These are phyloP conservation scores for Triplophysa siluroides DNA, from an alignment of 2,113 vertebrate genomes.

Conservation along the genomic window DNA sequence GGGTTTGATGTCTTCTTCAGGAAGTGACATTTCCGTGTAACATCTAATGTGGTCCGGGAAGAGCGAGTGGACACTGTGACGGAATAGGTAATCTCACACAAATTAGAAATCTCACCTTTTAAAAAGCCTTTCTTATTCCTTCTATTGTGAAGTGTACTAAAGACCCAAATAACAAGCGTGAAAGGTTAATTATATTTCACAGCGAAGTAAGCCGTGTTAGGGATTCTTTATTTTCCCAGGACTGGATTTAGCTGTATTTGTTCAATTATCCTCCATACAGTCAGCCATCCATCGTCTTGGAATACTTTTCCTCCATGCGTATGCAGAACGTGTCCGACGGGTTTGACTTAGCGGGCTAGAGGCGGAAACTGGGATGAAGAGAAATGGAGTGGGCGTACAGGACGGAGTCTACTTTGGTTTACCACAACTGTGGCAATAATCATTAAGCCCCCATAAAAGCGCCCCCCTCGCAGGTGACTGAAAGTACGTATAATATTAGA, in stretches of 20 bases:
- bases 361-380: slow-evolving; percentile 63
- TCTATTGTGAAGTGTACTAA: slow-evolving; percentile 38
- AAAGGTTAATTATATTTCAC: slow-evolving; percentile 52
- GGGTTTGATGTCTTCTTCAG: slow-evolving; percentile 63
- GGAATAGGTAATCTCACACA: slow-evolving; percentile 44
- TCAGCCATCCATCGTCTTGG: background rate
- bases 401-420: slow-evolving; percentile 72
- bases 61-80: slow-evolving; percentile 29
- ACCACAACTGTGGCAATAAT: slow-evolving; percentile 76
- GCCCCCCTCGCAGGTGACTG: slow-evolving; percentile 73
- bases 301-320: slow-evolving; percentile 7
- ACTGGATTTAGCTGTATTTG: slow-evolving; percentile 31
- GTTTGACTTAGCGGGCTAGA: slow-evolving; percentile 39
- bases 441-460: slow-evolving; percentile 74
- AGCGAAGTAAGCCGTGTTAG: slow-evolving; percentile 6
- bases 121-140: slow-evolving; percentile 37
- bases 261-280: slow-evolving; percentile 8
- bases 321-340: background rate
- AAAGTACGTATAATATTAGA: slow-evolving; percentile 80
- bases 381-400: slow-evolving; percentile 66
- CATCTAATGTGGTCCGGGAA: slow-evolving; percentile 31
- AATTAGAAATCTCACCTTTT: slow-evolving; percentile 52
- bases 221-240: slow-evolving; percentile 15
- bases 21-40: slow-evolving; percentile 52
- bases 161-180: slow-evolving; percentile 24